phyloP scores from a whole-genome alignment of 2,888 invertebrate genomes.

The Chrysolina americana region DNA sequence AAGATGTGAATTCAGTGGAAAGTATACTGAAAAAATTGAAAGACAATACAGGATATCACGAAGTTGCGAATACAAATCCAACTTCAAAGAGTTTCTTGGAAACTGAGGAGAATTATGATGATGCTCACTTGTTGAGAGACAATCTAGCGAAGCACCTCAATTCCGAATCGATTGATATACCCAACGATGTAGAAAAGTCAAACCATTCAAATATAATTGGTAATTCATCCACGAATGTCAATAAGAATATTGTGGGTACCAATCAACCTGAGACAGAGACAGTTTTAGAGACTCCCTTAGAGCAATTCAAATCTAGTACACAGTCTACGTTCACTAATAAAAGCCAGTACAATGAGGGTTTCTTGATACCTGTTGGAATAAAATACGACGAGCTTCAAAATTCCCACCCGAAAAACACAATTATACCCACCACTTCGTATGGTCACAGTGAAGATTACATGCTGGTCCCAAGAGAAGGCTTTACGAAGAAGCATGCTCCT shows the following conservation, averaged over 20 bases:
- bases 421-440: not conserved
- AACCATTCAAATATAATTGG: too few species aligned
- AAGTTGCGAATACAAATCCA: not conserved
- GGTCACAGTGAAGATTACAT: conserved; percentile 2
- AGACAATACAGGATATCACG: not conserved
- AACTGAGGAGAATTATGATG: not conserved
- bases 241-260: not conserved
- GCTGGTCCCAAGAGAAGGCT: conserved; percentile 27
- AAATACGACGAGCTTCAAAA: conserved; percentile 34
- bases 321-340: conserved; percentile 8
- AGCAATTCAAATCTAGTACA: not conserved
- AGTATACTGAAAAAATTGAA: not conserved
- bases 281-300: not conserved
- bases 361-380: conserved; percentile 43
- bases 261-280: not conserved
- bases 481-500: conserved; percentile 23
- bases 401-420: not conserved
- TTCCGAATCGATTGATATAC: not conserved
- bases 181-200: not conserved
- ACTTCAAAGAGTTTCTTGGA: not conserved
- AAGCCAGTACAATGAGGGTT: conserved; percentile 26
- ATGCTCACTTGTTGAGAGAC: too few species aligned
- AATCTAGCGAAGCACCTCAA: not conserved
- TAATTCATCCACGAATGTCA: not conserved
- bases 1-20: not conserved